A percentile compares a stretch with the other conserved stretches of the same genome.
Conservation (phyloP, 2,888 invertebrate species). For the Diogma glabrata region DNA sequence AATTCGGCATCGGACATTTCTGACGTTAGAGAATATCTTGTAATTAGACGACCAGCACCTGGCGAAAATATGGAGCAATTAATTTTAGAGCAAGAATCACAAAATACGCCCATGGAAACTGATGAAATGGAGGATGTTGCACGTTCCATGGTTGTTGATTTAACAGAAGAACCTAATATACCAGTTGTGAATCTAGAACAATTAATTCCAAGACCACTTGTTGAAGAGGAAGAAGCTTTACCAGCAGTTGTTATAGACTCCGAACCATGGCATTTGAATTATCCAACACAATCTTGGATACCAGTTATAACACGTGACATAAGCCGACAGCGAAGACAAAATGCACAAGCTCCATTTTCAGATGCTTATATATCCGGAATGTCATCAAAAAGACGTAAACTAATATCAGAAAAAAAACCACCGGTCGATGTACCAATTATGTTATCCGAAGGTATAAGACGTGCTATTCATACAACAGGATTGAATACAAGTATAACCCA, state of each 20-base stretch:
- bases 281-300: conserved; percentile 65
- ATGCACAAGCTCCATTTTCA: conserved; percentile 53
- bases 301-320: conserved; percentile 76
- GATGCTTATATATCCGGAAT: conserved; percentile 84
- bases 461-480: conserved; percentile 29
- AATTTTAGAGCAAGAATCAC: conserved; percentile 10
- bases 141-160: conserved; percentile 16
- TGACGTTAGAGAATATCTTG: conserved; percentile 21
- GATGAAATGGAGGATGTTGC: conserved; percentile 31
- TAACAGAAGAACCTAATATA: conserved; percentile 9
- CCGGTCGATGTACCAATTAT: conserved; percentile 28
- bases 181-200: conserved; percentile 16
- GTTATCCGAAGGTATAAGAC: conserved; percentile 31
- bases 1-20: conserved; percentile 13
- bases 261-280: conserved; percentile 49
- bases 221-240: conserved; percentile 30
- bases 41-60: conserved; percentile 19
- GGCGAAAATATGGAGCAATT: conserved; percentile 9
- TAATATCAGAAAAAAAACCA: conserved; percentile 40
- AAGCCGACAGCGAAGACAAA: conserved; percentile 53
- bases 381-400: conserved; percentile 78
- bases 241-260: conserved; percentile 43
- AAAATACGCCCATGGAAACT: conserved; percentile 39
- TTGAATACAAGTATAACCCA: conserved; percentile 24
- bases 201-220: conserved; percentile 9